Evolutionary conservation across 2,113 vertebrate species (phyloP).

Genomic region (Procavia capensis): DNA sequence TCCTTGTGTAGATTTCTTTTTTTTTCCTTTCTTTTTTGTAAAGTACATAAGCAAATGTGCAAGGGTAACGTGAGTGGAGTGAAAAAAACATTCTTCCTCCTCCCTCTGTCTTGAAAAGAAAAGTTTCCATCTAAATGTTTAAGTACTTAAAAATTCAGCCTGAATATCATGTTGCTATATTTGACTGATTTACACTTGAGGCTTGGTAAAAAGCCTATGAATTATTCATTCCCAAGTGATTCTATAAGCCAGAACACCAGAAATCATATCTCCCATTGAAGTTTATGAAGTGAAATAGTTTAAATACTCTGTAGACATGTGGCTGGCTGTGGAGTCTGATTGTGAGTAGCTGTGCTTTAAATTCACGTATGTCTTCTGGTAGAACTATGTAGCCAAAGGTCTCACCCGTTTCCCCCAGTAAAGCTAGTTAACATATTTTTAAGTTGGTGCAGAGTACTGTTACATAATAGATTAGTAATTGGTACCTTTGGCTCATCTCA

Average conservation of each 20-base stretch:
- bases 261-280: conserved; percentile 82
- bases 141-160: conserved; percentile 82
- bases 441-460: background rate
- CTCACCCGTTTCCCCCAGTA: background rate
- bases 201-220: conserved; percentile 85
- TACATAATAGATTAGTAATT: background rate
- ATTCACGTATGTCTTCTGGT: conserved; percentile 45
- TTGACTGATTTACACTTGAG: conserved; percentile 87
- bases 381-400: conserved; percentile 20
- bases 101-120: conserved; percentile 62
- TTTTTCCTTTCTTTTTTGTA: background rate
- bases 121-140: conserved; percentile 81
- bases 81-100: conserved; percentile 44
- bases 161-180: conserved; percentile 84
- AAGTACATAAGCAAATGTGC: conserved; percentile 75
- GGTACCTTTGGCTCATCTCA: background rate
- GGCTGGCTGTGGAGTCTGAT: conserved; percentile 31
- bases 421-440: conserved; percentile 25
- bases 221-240: conserved; percentile 87
- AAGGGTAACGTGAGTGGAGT: conserved; percentile 48
- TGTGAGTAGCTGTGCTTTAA: conserved; percentile 56
- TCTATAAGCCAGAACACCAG: conserved; percentile 83
- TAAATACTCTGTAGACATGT: conserved; percentile 81
- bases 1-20: conserved; percentile 58
- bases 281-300: conserved; percentile 81